Evolutionary conservation across 2,888 invertebrate genomes (phyloP), one percentile per base, ranked within the genome.

Genomic region (Mesorhabditis belari): DNA sequence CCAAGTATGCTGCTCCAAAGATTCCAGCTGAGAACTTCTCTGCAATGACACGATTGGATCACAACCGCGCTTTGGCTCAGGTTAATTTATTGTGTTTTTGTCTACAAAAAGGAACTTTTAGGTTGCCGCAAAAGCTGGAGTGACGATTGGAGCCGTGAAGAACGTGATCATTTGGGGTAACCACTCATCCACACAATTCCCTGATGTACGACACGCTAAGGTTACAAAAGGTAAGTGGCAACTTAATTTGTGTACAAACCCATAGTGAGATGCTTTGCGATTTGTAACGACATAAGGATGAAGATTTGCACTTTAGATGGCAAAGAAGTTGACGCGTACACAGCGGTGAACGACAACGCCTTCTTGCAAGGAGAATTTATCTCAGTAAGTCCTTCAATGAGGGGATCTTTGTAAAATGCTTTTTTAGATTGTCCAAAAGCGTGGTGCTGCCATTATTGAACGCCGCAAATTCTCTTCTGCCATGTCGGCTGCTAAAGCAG

Each of bases 141-240:
- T 73, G 21, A 67, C 76, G 9, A 72, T 91, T 27, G 87, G 87
- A 65, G 86, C 88, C 80, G 90, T 95, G 0, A 87, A 87, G 77
- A 94, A 94, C 81, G 88, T 93, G 19, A 89, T 93, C 66, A 96
- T 99, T 82, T 99, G 98, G 98, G 98, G 98, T 53, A 99, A 98
- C 84, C 98, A 98, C 83, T 96, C 96, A 0, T 91, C 92, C 4
- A 99, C 98, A 6, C 96, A 98, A 85, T 96, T 90, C 83, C 96
- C 98, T 5, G 98, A 98, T 85, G 89, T 90, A 0, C 85, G 87
- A 27, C 82, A 83, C 67, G 85, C 84, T 35, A 77, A 72, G 52
- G 83, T 81, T 12, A 70, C 56, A 27, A 70, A 80, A 44, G 71
- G 76, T 60, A 25, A 3, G 54, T 58, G 5, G 12, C 12, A 49